These are phyloP conservation scores for Onychostoma macrolepis DNA, from an alignment of 2,113 vertebrate species.

Conservation along the genomic window DNA sequence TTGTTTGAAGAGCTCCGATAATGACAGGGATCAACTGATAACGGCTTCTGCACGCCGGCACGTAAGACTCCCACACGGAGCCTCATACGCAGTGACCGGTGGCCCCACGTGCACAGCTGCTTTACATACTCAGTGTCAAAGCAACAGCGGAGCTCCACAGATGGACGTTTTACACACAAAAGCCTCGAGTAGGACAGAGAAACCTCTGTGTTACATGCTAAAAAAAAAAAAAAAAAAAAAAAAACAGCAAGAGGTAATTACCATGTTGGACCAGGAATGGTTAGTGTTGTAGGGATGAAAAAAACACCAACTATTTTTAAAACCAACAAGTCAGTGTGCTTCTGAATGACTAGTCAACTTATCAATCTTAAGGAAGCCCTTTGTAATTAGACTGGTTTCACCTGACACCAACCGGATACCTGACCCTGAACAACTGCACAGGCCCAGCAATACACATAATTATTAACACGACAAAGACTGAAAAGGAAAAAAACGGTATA, in stretches of 20 bases:
- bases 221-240: neutral
- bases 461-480: neutral
- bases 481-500: neutral
- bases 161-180: neutral
- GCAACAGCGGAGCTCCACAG: neutral
- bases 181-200: neutral
- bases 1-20: constrained; percentile 76
- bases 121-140: neutral
- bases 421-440: neutral
- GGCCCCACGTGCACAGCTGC: constrained; percentile 7
- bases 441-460: neutral
- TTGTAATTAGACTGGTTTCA: constrained; percentile 21
- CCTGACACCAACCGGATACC: constrained; percentile 10
- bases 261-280: neutral
- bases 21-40: constrained; percentile 79
- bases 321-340: neutral
- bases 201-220: neutral
- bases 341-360: neutral
- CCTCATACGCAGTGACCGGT: neutral
- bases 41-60: constrained; percentile 39
- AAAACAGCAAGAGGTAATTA: neutral
- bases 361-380: neutral
- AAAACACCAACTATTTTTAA: neutral
- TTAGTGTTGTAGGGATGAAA: neutral
- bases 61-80: neutral